Evolutionary conservation across 2,797 vertebrate genomes (phyloP).

Genomic region (Orientallactaga sibirica): DNA sequence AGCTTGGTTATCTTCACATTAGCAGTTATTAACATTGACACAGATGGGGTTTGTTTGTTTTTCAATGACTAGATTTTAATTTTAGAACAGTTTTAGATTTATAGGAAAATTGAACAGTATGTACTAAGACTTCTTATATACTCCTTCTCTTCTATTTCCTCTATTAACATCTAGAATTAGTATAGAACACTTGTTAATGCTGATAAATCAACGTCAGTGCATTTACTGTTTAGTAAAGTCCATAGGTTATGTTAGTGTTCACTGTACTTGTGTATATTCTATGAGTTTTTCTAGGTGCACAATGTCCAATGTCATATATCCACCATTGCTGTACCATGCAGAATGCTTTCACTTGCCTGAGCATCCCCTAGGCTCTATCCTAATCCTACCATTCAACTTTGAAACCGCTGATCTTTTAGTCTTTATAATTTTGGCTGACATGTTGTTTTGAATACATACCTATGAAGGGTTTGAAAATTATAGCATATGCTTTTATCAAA

Average conservation of each 20-base stretch:
- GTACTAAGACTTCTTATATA: background rate
- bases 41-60: slow-evolving; percentile 4
- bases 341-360: background rate
- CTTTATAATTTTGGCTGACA: slow-evolving; percentile 2
- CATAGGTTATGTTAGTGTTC: background rate
- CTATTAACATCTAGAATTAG: slow-evolving; percentile 21
- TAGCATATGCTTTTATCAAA: slow-evolving; percentile 44
- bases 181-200: background rate
- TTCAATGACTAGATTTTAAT: slow-evolving; percentile 32
- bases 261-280: background rate
- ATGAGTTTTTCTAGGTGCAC: background rate
- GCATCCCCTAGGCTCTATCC: background rate
- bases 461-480: slow-evolving; percentile 41
- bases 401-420: slow-evolving; percentile 22
- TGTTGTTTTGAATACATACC: slow-evolving; percentile 54
- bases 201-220: background rate
- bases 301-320: background rate
- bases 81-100: slow-evolving; percentile 47
- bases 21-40: slow-evolving; percentile 31
- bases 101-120: slow-evolving; percentile 55
- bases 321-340: background rate
- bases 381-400: background rate
- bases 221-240: slow-evolving; percentile 33
- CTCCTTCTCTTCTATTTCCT: background rate
- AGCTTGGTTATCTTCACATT: slow-evolving; percentile 43